Conservation (phyloP, 2,113 vertebrate genomes). For the Actenoides lindsayi region DNA sequence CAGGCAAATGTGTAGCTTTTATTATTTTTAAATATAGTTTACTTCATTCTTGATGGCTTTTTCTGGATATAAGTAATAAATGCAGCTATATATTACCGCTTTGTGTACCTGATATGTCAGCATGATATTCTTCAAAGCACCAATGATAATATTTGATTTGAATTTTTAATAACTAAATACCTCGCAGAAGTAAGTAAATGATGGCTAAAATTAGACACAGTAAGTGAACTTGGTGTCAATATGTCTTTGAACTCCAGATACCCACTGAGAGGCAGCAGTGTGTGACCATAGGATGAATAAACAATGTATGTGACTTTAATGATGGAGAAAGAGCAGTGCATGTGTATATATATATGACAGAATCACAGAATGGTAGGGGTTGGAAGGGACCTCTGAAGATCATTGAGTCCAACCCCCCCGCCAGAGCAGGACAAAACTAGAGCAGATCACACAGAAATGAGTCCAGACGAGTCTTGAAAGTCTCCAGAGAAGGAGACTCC, state of each 20-base stretch:
- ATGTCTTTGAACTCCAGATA: neutral
- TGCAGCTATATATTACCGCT: neutral
- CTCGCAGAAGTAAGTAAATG: neutral
- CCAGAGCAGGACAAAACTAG: no score
- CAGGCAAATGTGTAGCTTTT: neutral
- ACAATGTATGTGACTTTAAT: neutral
- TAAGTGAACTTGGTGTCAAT: neutral
- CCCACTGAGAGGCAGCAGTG: neutral
- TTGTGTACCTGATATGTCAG: neutral
- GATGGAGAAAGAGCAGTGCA: neutral
- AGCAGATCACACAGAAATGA: no score
- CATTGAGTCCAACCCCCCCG: no score
- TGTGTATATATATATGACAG: no score
- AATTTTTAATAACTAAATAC: constrained; percentile 25
- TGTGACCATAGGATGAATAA: neutral
- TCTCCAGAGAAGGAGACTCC: no score
- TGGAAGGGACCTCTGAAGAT: no score
- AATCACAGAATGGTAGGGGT: no score
- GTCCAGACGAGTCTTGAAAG: no score
- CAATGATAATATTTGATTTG: neutral
- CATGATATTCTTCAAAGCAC: neutral
- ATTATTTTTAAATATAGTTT: constrained; percentile 23
- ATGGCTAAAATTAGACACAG: neutral
- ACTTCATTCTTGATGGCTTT: neutral
- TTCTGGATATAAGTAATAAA: constrained; percentile 21